phyloP scores from a whole-genome alignment of 1,140 invertebrate genomes.

The Bombus pascuorum region DNA sequence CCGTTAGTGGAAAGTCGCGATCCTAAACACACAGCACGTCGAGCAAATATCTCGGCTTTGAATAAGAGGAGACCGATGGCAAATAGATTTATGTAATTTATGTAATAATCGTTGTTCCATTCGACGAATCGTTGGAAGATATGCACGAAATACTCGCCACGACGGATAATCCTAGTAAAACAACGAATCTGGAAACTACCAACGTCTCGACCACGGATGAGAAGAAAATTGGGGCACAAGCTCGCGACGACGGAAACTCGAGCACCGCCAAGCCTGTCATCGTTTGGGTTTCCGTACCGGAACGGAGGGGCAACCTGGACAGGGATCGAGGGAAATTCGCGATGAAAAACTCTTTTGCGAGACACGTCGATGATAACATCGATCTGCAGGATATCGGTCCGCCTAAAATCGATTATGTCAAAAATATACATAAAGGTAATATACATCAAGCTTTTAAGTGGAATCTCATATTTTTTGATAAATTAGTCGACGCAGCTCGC shows the following conservation, averaged over 20 bases:
- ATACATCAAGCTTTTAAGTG: background rate
- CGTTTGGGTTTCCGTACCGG: conserved; percentile 62
- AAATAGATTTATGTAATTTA: background rate
- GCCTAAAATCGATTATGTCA: conserved; percentile 71
- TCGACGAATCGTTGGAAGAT: background rate
- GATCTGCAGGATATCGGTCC: conserved; percentile 51
- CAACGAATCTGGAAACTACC: conserved; percentile 14
- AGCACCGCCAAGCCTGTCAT: conserved; percentile 55
- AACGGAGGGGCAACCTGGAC: conserved; percentile 40
- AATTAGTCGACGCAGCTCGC: background rate
- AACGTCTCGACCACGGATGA: background rate
- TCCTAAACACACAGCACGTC: background rate
- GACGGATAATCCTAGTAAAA: background rate
- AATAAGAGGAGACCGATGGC: background rate
- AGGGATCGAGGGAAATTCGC: conserved; percentile 45
- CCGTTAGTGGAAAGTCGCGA: conserved; percentile 24
- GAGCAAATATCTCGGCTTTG: background rate
- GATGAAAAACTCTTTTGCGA: conserved; percentile 42
- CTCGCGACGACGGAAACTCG: background rate
- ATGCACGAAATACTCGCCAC: background rate
- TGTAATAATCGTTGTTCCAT: background rate
- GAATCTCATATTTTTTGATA: background rate
- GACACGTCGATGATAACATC: conserved; percentile 2
- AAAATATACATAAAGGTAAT: conserved; percentile 70
- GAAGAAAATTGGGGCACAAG: background rate